These are phyloP conservation scores for Bruchidius siliquastri DNA, from an alignment of 2,888 invertebrate genomes.

Conservation along the genomic window DNA sequence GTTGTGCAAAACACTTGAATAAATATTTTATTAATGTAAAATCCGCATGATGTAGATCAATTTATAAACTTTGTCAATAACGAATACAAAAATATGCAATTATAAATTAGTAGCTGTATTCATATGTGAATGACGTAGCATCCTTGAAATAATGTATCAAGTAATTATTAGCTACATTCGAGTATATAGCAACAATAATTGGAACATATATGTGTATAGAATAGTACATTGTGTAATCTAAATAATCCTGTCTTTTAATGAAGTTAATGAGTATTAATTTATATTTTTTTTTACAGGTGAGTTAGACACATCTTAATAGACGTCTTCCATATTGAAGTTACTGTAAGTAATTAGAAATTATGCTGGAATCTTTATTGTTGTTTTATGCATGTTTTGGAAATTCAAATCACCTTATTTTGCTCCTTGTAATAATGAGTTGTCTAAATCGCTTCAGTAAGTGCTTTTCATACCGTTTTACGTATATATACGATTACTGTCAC, in stretches of 20 bases:
- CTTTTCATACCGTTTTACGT: no score
- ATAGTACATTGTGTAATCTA: neutral
- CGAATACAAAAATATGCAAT: neutral
- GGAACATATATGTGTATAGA: neutral
- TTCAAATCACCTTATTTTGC: no score
- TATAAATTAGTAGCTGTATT: neutral
- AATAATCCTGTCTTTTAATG: neutral
- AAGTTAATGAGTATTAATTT: no score
- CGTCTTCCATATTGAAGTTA: neutral
- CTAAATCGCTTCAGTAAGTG: no score
- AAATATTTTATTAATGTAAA: neutral
- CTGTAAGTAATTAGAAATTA: neutral
- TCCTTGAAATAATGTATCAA: neutral
- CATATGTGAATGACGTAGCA: neutral
- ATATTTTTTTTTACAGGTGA: slow-evolving; percentile 4
- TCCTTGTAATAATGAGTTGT: no score
- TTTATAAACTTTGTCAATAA: neutral
- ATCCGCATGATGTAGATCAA: neutral
- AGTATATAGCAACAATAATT: neutral
- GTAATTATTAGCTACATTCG: neutral
- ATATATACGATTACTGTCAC: no score
- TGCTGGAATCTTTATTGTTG: no score
- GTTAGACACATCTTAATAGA: neutral
- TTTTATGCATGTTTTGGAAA: no score
- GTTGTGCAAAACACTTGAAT: neutral